These are phyloP conservation scores for Trissolcus japonicus DNA, from an alignment of 2,888 invertebrate genomes.

Conservation along the genomic window DNA sequence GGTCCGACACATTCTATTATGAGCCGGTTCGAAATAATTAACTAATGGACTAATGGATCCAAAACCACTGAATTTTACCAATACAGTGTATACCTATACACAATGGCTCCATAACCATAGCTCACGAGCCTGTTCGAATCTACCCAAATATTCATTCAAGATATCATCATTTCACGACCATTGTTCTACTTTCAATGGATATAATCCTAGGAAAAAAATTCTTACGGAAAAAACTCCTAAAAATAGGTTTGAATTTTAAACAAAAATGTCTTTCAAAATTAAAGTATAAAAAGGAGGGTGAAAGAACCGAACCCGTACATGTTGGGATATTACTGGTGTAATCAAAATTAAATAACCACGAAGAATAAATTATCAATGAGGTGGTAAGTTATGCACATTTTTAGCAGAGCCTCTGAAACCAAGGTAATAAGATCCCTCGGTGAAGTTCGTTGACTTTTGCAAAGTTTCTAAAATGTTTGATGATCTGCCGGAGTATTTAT, in stretches of 20 bases:
- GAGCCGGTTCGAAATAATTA: conserved; percentile 70
- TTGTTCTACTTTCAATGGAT: conserved; percentile 20
- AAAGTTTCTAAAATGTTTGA: conserved; percentile 33
- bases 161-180: conserved; percentile 39
- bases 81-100: conserved; percentile 31
- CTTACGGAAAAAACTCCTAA: not conserved
- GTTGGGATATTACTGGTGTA: not conserved
- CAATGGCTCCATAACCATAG: conserved; percentile 31
- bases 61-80: conserved; percentile 52
- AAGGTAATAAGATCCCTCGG: too few relatives aligned
- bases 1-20: conserved; percentile 67
- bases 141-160: conserved; percentile 35
- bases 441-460: conserved; percentile 44
- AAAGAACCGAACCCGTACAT: too few relatives aligned
- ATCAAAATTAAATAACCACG: not conserved
- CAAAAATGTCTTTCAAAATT: too few relatives aligned
- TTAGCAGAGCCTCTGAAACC: too few relatives aligned
- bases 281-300: too few relatives aligned
- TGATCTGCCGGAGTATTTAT: conserved; percentile 33
- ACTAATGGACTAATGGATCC: conserved; percentile 72
- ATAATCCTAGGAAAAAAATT: too few relatives aligned
- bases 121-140: conserved; percentile 23
- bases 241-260: too few relatives aligned
- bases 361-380: conserved; percentile 19
- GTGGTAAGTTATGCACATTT: conserved; percentile 11